Conservation (phyloP, 2,888 invertebrate genomes). For the Drosophila barbarae region DNA sequence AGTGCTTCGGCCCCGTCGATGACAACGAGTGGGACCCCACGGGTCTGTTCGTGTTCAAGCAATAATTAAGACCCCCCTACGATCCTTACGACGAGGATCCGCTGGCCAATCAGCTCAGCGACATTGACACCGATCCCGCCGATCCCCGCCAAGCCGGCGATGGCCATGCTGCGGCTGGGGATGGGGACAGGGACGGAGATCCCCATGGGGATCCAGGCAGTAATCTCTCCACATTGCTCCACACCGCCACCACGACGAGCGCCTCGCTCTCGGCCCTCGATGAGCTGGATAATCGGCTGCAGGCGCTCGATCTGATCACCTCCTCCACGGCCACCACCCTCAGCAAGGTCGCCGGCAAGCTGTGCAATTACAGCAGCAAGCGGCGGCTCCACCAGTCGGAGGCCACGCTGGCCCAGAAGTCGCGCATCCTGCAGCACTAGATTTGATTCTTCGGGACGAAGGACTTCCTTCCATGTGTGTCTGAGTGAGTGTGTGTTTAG, state of each 20-base stretch:
- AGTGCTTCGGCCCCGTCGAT: conserved; percentile 88
- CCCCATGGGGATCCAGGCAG: conserved; percentile 9
- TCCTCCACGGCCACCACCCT: conserved; percentile 64
- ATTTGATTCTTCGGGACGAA: background rate
- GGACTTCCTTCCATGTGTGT: conserved; percentile 2
- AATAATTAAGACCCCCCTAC: conserved; percentile 77
- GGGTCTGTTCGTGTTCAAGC: conserved; percentile 80
- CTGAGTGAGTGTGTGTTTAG: background rate
- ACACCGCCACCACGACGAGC: conserved; percentile 41
- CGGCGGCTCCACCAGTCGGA: conserved; percentile 61
- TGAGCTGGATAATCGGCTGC: conserved; percentile 61
- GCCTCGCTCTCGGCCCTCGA: conserved; percentile 62
- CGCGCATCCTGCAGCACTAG: conserved; percentile 63
- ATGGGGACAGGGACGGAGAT: conserved; percentile 2
- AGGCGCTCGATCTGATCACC: conserved; percentile 62
- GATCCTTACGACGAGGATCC: conserved; percentile 74
- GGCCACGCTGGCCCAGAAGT: conserved; percentile 61
- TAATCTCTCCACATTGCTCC: conserved; percentile 32
- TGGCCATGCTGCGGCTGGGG: conserved; percentile 40
- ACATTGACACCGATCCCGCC: conserved; percentile 52
- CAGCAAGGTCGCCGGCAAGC: conserved; percentile 60
- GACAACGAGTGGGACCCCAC: conserved; percentile 86
- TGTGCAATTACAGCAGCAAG: conserved; percentile 67
- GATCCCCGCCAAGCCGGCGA: conserved; percentile 41
- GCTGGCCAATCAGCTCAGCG: conserved; percentile 67